A percentile compares a stretch with the other conserved stretches of the same genome.
These are phyloP conservation scores for Bungarus multicinctus DNA, from an alignment of 2,113 vertebrate species.

Conservation along the genomic window DNA sequence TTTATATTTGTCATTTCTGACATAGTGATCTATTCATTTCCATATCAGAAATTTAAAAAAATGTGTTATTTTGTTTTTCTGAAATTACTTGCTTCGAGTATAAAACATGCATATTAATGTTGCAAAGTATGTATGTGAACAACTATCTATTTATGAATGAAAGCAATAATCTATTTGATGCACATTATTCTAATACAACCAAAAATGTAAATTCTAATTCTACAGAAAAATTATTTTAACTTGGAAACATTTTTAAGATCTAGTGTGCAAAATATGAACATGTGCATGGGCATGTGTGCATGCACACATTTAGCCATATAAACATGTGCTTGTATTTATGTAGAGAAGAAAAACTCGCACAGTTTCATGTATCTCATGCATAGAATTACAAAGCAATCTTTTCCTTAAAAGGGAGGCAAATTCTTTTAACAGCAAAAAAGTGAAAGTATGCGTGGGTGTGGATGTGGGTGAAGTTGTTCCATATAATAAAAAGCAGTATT, in stretches of 20 bases:
- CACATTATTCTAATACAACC: background rate
- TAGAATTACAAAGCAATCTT: background rate
- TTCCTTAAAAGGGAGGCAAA: background rate
- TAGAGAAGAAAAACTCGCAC: background rate
- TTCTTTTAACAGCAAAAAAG: background rate
- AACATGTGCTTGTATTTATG: background rate
- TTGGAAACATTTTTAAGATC: background rate
- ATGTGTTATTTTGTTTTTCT: background rate
- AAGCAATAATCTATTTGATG: background rate
- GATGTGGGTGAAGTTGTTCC: background rate
- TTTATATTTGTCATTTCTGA: background rate
- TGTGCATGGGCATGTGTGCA: background rate
- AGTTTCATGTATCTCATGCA: background rate
- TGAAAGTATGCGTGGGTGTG: background rate
- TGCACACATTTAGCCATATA: background rate
- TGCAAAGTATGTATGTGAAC: background rate
- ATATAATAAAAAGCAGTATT: background rate
- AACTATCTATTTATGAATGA: background rate
- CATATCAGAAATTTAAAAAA: background rate
- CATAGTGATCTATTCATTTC: background rate
- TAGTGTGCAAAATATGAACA: background rate
- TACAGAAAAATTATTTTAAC: background rate
- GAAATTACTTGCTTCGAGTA: background rate
- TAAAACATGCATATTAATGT: background rate
- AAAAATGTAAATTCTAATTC: background rate